Base-by-base conservation (phyloP, 2,113 vertebrate species). In the Sakesphorus luctuosus region DNA sequence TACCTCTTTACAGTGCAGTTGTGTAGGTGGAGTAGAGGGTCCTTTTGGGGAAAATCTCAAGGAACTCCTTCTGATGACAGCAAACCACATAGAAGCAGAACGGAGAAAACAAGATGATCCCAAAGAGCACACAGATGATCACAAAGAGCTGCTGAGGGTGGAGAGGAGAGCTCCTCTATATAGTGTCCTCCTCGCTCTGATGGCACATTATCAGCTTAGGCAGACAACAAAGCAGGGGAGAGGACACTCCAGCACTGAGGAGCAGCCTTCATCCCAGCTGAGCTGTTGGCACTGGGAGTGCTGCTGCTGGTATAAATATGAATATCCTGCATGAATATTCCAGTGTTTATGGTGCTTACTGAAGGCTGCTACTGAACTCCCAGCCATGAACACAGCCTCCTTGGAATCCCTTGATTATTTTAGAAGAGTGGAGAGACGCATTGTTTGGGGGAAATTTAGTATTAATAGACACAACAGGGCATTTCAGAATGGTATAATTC, bases 401-500 rank as follows among this genome's bases (percentile, higher is more conserved):
- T 97, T 90, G 58, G 80, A 97, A 96, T 96, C 56, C 92, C 95
- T 71, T 91, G 93, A 84, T 95, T 89, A 91, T 97, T 94, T 88
- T 89, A 72, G 61, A 84, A 97, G 94, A 80, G 84, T 93, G 87
- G 96, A 96, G 90, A 95, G 87, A 74, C 69, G 92, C 82, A 94
- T 96, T 93, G 94, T 97, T 91, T 76, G 18, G 72, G 84, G 80
- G 90, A 93, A 91, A 93, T 88, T 87, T 84, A 62, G 91, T 95
- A 87, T 95, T 74, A 86, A 97, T 87, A 94, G 97, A 90, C 96
- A 98, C 98, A 98, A 98, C 95, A 83, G 97, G 97, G 94, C 78
- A 52, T 97, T 98, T 98, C 96, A 98, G 96, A 95, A 96, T 74
- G 53, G 94, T 95, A 92, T 97, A 94, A 96, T 97, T 98, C 97